Evolutionary conservation across 2,888 invertebrate species (phyloP).

Genomic region (Exocentrus adspersus): DNA sequence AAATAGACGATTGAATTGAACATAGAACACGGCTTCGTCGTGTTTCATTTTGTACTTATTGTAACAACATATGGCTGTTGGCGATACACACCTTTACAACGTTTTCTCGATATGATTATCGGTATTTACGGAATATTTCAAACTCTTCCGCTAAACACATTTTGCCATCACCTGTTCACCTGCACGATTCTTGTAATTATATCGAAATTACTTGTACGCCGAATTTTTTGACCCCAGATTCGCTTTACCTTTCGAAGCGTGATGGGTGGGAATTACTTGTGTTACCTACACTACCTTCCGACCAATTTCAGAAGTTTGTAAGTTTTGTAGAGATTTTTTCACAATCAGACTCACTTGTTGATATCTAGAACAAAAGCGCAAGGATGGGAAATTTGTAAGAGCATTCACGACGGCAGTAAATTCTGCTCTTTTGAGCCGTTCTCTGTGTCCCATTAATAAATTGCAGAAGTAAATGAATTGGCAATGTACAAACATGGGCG

Average conservation of each 20-base stretch:
- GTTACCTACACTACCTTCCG: no score
- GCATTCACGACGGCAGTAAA: background rate
- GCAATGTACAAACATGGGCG: background rate
- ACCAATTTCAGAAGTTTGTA: no score
- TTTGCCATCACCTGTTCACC: background rate
- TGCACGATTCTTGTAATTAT: background rate
- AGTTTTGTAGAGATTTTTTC: no score
- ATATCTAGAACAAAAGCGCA: no score
- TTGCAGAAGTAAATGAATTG: background rate
- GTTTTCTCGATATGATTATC: background rate
- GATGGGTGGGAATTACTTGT: no score
- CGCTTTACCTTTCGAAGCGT: background rate
- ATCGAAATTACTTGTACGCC: background rate
- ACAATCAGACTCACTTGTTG: no score
- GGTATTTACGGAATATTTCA: background rate
- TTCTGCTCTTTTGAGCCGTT: background rate
- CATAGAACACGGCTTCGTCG: no score
- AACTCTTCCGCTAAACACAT: background rate
- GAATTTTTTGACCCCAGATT: slow-evolving; percentile 1
- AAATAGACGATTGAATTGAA: no score
- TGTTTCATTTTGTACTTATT: no score
- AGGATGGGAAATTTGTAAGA: background rate
- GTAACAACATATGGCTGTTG: background rate
- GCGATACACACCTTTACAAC: background rate
- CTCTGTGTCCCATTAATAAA: background rate